phyloP scores from a whole-genome alignment of 2,888 invertebrate species.

The Scaptomyza flava region DNA sequence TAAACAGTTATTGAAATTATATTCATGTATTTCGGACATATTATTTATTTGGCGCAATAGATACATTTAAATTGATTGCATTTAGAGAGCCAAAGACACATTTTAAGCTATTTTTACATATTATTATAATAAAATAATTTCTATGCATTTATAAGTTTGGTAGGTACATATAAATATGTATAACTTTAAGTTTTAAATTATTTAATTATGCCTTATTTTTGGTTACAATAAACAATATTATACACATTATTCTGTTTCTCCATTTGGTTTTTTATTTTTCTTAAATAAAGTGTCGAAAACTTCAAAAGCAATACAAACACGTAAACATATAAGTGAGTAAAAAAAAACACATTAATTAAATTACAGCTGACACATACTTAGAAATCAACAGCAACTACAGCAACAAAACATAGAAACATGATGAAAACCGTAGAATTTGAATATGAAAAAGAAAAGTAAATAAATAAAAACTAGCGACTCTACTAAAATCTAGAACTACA shows the following conservation, averaged over 20 bases:
- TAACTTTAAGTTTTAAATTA: constrained; percentile 29
- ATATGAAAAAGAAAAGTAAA: constrained; percentile 8
- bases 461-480: constrained; percentile 41
- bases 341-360: constrained; percentile 10
- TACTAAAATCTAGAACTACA: constrained; percentile 46
- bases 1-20: constrained; percentile 29
- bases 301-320: constrained; percentile 68
- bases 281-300: constrained; percentile 48
- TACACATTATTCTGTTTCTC: constrained; percentile 4
- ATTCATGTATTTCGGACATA: constrained; percentile 16
- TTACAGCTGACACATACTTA: constrained; percentile 19
- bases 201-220: constrained; percentile 26
- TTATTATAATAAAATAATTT: constrained; percentile 8
- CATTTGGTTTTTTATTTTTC: constrained; percentile 3
- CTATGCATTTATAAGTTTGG: constrained; percentile 33
- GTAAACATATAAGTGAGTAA: constrained; percentile 41
- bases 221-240: constrained; percentile 30
- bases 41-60: constrained; percentile 32
- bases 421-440: constrained; percentile 29
- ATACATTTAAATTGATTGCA: constrained; percentile 24
- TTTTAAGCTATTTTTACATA: constrained; percentile 33
- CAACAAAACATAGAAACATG: constrained; percentile 17
- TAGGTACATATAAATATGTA: constrained; percentile 37
- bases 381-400: constrained; percentile 16
- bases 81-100: constrained; percentile 67